Conservation (phyloP, 2,888 invertebrate genomes). For the Drosophila kambysellisi region DNA sequence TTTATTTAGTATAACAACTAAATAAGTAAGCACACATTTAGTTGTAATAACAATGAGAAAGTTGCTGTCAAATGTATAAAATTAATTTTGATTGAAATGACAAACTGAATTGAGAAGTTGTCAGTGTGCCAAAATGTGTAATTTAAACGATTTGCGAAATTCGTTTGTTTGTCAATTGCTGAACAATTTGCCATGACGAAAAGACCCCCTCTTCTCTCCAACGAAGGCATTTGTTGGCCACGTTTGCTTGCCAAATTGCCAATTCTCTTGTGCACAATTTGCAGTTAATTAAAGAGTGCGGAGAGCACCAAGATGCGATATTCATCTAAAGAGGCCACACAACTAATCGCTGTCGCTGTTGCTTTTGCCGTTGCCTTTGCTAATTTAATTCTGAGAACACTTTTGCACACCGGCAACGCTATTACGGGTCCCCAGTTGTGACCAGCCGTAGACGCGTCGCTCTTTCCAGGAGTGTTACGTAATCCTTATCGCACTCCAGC, state of each 20-base stretch:
- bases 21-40: slow-evolving; percentile 1
- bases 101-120: slow-evolving; percentile 45
- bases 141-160: slow-evolving; percentile 40
- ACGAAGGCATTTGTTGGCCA: slow-evolving; percentile 1
- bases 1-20: not conserved
- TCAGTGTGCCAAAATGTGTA: slow-evolving; percentile 51
- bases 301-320: slow-evolving; percentile 2
- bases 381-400: slow-evolving; percentile 46
- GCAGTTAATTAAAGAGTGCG: slow-evolving; percentile 43
- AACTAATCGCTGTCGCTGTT: slow-evolving; percentile 14
- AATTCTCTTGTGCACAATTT: slow-evolving; percentile 45
- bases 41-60: slow-evolving; percentile 5
- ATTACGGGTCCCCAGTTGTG: not conserved
- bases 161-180: slow-evolving; percentile 43
- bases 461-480: slow-evolving; percentile 41
- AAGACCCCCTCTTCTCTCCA: not conserved
- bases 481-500: slow-evolving; percentile 59
- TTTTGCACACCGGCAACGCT: slow-evolving; percentile 10
- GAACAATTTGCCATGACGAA: slow-evolving; percentile 34
- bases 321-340: not conserved
- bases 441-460: not conserved
- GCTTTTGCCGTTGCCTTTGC: not conserved
- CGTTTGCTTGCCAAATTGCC: slow-evolving; percentile 44
- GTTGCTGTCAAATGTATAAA: slow-evolving; percentile 23
- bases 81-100: slow-evolving; percentile 66